Base-by-base conservation (phyloP, 2,797 vertebrate genomes). In the Periophthalmus magnuspinnatus region DNA sequence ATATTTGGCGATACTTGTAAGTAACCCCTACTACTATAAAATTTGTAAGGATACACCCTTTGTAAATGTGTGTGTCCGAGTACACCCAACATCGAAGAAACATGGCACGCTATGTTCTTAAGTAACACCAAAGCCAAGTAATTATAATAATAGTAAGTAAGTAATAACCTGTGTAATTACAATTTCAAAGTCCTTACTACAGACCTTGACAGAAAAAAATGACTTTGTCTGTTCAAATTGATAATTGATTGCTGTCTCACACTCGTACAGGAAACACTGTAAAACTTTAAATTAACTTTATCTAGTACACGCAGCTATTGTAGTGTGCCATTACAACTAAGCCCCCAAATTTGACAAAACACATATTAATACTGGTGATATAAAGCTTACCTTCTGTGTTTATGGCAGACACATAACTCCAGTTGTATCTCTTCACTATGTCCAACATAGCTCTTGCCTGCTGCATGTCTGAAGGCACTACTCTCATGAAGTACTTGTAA, bases 351-450 rank as follows among this genome's bases (percentile, higher is more conserved):
- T 28, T 58, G 56, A 28, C 17, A 1, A 58, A 58, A 32, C 24
- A 32, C 6, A 17, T 32, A 6, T 58, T 14, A 13, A 28, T 2
- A 68, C 34, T 4, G 11, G n/a, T 54, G 47, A 58, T 41, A 22
- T 63, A 56, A 68, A 48, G 54, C 45, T 59, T 92, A 98, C 98
- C 98, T 95, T 99, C 98, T 0, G 97, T 99, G 84, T 99, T 96
- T 54, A 99, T 97, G 52, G 98, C 97, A 66, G 97, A 99, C 72
- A 99, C 97, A 1, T 99, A 99, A 78, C 95, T 99, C 98, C 98
- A 99, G 92, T 97, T 99, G 91, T 99, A 99, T 75, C 97, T 93
- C 84, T 99, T 99, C 74, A 99, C 97, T 65, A 99, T 99, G 94
- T 99, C 97, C 86, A 99, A 97, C 96, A 99, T 99, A 4, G 97